These are phyloP conservation scores for Bombus balteatus DNA, from an alignment of 1,140 invertebrate species.

Conservation along the genomic window DNA sequence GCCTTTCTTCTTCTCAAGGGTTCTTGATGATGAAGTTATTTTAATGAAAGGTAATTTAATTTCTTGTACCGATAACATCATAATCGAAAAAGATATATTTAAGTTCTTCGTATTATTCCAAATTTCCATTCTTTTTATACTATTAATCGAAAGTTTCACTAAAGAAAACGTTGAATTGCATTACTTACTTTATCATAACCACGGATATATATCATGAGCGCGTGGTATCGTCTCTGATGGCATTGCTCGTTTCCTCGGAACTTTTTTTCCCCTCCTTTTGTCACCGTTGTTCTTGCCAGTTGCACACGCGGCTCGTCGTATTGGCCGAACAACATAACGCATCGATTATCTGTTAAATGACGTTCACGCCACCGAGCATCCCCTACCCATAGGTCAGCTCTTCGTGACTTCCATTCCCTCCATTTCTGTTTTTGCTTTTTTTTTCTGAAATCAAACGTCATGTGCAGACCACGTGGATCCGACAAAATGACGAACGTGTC, in stretches of 20 bases:
- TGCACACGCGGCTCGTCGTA: constrained; percentile 15
- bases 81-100: background rate
- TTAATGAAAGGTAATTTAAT: background rate
- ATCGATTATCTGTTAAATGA: constrained; percentile 47
- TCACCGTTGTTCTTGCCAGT: constrained; percentile 7
- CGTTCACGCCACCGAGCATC: constrained; percentile 8
- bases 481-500: constrained; percentile 42
- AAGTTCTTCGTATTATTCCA: background rate
- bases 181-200: background rate
- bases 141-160: background rate
- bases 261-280: constrained; percentile 12
- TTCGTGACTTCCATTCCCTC: constrained; percentile 14
- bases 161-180: background rate
- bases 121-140: background rate
- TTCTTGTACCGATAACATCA: background rate
- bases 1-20: background rate
- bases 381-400: constrained; percentile 3
- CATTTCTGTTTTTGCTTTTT: constrained; percentile 31
- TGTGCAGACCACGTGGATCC: constrained; percentile 74
- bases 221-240: constrained; percentile 41
- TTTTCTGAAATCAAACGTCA: constrained; percentile 65
- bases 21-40: background rate
- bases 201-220: background rate
- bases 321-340: constrained; percentile 40
- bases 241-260: constrained; percentile 45